Evolutionary conservation across 1,140 invertebrate genomes (phyloP), one percentile per base, ranked within the genome.

Genomic region (Chrysoperla carnea): DNA sequence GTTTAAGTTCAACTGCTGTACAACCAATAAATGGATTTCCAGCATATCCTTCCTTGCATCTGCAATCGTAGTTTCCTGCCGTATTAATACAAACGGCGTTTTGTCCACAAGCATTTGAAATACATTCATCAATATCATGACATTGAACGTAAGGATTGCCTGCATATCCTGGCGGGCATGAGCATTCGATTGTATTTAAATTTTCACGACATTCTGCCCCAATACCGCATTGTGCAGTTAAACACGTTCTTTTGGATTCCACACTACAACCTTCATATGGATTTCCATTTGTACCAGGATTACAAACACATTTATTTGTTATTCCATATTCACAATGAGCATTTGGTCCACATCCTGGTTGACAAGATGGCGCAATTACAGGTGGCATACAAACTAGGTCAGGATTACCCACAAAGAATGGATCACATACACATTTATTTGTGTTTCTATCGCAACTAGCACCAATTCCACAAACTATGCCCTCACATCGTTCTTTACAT

Each of bases 31-130:
- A 90, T 0, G 88, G 86, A 69, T 91, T 88, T 36, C 88, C 88
- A 40, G 76, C 74, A 57, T 76, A 84, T 36, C 76, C 76, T 42
- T 78, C 78, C 49, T 80, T 75, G 53, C 89, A 94, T 2, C 79
- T 70, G 58, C 89, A 94, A 54, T 88, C 85, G 52, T 79, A 92
- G 49, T 81, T 78, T 37, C 88, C 88, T 6, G 78, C 70, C 1
- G 82, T 86, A 52, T 93, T 92, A 36, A 92, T 81, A 52, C 89
- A 93, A 14, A 81, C 76, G 1, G 88, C 86, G 58, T 87, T 84
- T 45, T 73, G 67, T 13, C 85, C 88, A 59, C 88, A 92, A 4
- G 83, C 81, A 53, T 81, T 79, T 42, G 70, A 72, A 36, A 63
- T 70, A 57, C 88, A 93, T 63, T 92, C 87, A 56, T 90, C 79